A percentile compares a stretch with the other conserved stretches of the same genome.
These are phyloP conservation scores for Nemurella pictetii DNA, from an alignment of 2,888 invertebrate genomes.

Conservation along the genomic window DNA sequence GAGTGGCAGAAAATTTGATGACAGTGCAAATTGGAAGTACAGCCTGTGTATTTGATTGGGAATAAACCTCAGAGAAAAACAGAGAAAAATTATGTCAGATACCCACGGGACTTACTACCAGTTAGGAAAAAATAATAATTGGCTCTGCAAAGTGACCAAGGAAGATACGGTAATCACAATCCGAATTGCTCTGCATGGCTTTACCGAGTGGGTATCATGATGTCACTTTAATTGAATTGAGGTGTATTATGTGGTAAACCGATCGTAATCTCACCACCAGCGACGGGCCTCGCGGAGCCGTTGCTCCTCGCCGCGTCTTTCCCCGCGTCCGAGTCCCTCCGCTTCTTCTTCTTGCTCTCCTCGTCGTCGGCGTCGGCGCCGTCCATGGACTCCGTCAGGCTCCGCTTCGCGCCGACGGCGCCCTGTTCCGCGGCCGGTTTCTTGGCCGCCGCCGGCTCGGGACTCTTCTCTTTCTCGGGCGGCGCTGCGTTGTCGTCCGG, in stretches of 20 bases:
- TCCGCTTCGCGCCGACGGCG: constrained; percentile 40
- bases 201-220: no score
- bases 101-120: no score
- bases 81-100: no score
- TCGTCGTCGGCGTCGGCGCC: constrained; percentile 65
- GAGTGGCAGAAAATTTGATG: no score
- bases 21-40: no score
- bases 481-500: constrained; percentile 49
- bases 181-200: no score
- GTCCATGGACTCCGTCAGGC: constrained; percentile 50
- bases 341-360: constrained; percentile 70
- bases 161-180: no score
- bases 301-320: constrained; percentile 55
- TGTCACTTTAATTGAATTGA: neutral
- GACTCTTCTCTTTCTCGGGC: constrained; percentile 38
- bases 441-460: constrained; percentile 38
- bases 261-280: neutral
- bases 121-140: no score
- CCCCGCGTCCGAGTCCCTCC: constrained; percentile 68
- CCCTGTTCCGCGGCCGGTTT: constrained; percentile 45
- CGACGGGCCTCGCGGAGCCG: constrained; percentile 17
- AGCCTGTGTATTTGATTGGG: no score
- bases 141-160: no score
- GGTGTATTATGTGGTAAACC: no score
- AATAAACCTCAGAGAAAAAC: no score